Base-by-base conservation (phyloP, 2,888 invertebrate species). In the Nomada ruficornis region DNA sequence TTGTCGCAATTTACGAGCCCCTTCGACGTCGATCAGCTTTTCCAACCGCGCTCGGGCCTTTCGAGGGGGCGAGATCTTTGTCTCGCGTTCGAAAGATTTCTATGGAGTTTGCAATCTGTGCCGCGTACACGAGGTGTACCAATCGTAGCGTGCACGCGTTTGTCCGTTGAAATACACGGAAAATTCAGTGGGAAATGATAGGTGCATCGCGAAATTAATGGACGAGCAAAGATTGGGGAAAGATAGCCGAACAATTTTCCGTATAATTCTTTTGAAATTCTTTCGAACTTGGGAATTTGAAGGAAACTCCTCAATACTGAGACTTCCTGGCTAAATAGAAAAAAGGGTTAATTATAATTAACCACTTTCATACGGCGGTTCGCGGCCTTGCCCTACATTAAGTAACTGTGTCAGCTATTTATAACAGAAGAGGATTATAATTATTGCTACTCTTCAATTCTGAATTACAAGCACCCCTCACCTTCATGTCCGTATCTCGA, bases 331-430 rank as follows among this genome's bases (percentile, higher is more conserved):
- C 50, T 5, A 20, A 60, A 47, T 54, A 60, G 29, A 29, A 60
- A 42, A 57, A 18, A 42, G 42, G 65, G 20, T 65, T 60, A 26
- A 77, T 74, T 65, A 64, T 77, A 74, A 73, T 75, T 70, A 69
- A 62, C 44, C 42, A 76, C 76, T 69, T 64, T 76, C 67, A 13
- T 68, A 47, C 29, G 29, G 9, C 57, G 15, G 50, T 18, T 18
- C 47, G 26, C 26, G 73, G 65, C 80, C 80, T 80, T 80, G 80
- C 55, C 57, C 71, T 44, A 68, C 11, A 52, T 71, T 26, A 64
- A 73, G 57, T 63, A 80, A 73, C 59, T 29, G 68, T 80, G 80
- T 73, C 80, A 73, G 62, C 72, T 73, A 78, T 80, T 80, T 69
- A 73, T 78, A 74, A 68, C 69, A 57, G 15, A 11, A 59, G 42